phyloP scores from a whole-genome alignment of 2,797 vertebrate genomes.

The Liasis olivaceus region DNA sequence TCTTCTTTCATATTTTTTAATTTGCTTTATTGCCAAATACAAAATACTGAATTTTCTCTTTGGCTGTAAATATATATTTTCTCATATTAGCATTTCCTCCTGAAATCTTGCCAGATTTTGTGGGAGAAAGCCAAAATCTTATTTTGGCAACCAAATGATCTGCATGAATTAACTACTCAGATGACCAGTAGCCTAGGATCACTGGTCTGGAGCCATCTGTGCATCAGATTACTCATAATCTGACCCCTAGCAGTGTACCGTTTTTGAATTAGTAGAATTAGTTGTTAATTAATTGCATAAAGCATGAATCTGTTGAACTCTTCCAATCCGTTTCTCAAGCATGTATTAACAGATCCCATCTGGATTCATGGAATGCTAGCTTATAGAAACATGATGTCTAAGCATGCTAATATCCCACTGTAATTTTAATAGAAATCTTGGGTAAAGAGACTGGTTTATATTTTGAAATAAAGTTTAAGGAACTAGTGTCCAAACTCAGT shows the following conservation, averaged over 20 bases:
- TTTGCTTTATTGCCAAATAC: not conserved
- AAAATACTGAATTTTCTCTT: not conserved
- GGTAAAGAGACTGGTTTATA: not conserved
- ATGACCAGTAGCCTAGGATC: not conserved
- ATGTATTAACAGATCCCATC: not conserved
- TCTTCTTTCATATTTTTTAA: not conserved
- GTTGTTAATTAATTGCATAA: not conserved
- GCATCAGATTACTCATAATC: not conserved
- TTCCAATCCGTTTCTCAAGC: not conserved
- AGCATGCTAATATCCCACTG: not conserved
- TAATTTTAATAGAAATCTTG: not conserved
- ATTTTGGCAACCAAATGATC: not conserved
- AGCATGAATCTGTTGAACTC: not conserved
- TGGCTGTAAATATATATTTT: too few species aligned
- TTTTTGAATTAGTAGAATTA: not conserved
- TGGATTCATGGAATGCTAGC: not conserved
- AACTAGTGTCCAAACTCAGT: not conserved
- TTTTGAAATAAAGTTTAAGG: not conserved
- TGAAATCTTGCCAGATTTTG: not conserved
- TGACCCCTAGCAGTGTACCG: not conserved
- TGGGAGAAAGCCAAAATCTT: not conserved
- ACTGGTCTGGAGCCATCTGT: not conserved
- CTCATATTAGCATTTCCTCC: not conserved
- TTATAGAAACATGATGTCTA: not conserved
- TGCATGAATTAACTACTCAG: not conserved